Evolutionary conservation across 1,140 invertebrate species (phyloP), one percentile per base, ranked within the genome.

Genomic region (Drosophila busckii): DNA sequence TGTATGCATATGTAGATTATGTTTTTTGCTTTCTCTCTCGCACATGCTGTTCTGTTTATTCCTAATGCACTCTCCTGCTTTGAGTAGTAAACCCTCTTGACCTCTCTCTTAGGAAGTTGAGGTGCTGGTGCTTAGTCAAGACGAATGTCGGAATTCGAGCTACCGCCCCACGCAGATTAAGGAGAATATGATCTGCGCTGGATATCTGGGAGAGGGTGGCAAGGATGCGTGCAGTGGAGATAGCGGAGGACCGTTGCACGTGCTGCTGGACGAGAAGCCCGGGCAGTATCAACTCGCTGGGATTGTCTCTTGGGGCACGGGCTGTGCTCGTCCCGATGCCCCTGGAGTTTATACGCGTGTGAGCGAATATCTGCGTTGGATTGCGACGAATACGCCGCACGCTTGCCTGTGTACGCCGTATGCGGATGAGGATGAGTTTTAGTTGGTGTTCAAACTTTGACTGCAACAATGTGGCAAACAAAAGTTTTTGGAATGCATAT

Each of bases 341-440:
- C 92, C 92, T 1, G 92, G 92, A 8, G 92, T 94, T 2, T 94
- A 94, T 66, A 93, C 93, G 0, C 88, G 93, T 25, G 91, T 94
- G 0, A 88, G 90, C 4, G 89, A 89, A 62, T 94, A 93, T 71
- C 67, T 92, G 0, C 88, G 89, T 9, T 94, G 93, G 93, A 91
- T 94, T 40, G 87, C 85, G 25, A 70, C 88, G 4, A 91, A 92
- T 34, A 90, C 92, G 55, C 88, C 89, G 16, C 90, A 91, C 53
- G 89, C 90, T n/a, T 93, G 92, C 73, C 16, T 46, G 10, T 80
- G 73, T 19, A 56, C 29, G 37, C 28, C 52, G 0, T 35, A 54
- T 15, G 9, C 61, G 3, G 66, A 52, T 26, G 49, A 80, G 46
- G 58, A 80, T 15, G 68, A 68, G 20, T 9, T 23, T 16, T 15